Conservation (phyloP, 1,140 invertebrate species). For the Chrysomallon squamiferum region DNA sequence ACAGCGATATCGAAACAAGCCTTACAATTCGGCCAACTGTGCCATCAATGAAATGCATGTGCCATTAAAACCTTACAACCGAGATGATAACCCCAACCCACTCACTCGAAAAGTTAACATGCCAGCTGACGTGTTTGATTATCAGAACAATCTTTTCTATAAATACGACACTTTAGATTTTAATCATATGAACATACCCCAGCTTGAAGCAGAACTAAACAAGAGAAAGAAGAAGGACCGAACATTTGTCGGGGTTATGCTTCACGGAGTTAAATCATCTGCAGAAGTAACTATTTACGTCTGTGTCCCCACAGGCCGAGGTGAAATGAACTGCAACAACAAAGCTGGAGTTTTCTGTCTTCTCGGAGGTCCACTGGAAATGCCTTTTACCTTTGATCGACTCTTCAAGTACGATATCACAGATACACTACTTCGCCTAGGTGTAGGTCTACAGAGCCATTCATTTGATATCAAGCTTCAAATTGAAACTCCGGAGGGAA, state of each 20-base stretch:
- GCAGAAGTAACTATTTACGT: constrained; percentile 22
- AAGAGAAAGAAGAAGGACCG: constrained; percentile 9
- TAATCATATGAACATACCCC: constrained; percentile 10
- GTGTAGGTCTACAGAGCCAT: too few species aligned
- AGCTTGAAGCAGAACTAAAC: constrained; percentile 15
- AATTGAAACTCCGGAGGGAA: too few species aligned
- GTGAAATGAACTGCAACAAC: neutral
- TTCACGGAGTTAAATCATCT: constrained; percentile 19
- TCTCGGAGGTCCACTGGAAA: constrained; percentile 24
- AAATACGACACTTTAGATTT: constrained; percentile 21
- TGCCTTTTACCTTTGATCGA: constrained; percentile 26
- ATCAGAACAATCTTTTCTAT: too few species aligned
- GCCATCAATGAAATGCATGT: neutral
- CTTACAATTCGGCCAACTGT: constrained; percentile 15
- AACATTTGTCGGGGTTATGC: constrained; percentile 25
- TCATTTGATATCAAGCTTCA: too few species aligned
- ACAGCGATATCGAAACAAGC: constrained; percentile 5
- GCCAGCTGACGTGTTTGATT: constrained; percentile 27
- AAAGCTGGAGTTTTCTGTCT: constrained; percentile 23
- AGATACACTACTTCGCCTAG: neutral
- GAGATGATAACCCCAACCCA: constrained; percentile 6
- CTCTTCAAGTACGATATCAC: constrained; percentile 23
- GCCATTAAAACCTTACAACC: constrained; percentile 11
- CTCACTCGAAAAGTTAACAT: constrained; percentile 16
- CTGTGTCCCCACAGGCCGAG: too few species aligned